Base-by-base conservation (phyloP, 2,888 invertebrate species). In the Platycheirus albimanus region DNA sequence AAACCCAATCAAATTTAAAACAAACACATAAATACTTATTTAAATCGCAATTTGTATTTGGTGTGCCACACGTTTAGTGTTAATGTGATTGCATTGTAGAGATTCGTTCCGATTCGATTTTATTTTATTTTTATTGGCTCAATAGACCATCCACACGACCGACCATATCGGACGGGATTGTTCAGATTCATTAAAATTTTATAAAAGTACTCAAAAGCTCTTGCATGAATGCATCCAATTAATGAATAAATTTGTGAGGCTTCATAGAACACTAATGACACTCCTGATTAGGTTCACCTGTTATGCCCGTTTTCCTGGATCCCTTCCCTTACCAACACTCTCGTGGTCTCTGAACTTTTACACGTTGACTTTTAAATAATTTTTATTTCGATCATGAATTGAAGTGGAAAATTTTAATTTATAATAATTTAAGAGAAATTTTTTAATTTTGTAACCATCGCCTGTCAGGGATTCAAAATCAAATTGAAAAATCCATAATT, bases 231-330 rank as follows among this genome's bases (percentile, higher is more conserved):
- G 47, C 38, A 66, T 75, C 52, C 43, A 49, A 56, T 75, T 66
- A 66, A 66, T 66, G 20, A 61, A 67, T 43, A 28, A 41, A 52
- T 43, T n/a, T n/a, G 33, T 33, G 41, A 8, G 3, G 47, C 66
- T 51, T 24, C 51, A 75, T 30, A 58, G 19, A 24, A 24, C 66
- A 43, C 41, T 67, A 75, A 75, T 74, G 56, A 43, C 20, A 17
- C 7, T 51, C 30, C n/a, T 49, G 74, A 75, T 58, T 49, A 66
- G 67, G 38, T 66, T 43, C 66, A 58, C 67, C 56, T 66, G 47
- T 49, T 67, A 43, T n/a, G 41, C 49, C 15, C 24, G 24, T 33
- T 33, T 33, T 8, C 1, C 7, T 33, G 8, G 30, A 33, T 33
- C 30, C 3, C 8, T 24, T 24, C 24, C 24, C 24, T 3, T 24